Conservation (phyloP, 1,140 invertebrate species). For the Campoletis sonorensis region DNA sequence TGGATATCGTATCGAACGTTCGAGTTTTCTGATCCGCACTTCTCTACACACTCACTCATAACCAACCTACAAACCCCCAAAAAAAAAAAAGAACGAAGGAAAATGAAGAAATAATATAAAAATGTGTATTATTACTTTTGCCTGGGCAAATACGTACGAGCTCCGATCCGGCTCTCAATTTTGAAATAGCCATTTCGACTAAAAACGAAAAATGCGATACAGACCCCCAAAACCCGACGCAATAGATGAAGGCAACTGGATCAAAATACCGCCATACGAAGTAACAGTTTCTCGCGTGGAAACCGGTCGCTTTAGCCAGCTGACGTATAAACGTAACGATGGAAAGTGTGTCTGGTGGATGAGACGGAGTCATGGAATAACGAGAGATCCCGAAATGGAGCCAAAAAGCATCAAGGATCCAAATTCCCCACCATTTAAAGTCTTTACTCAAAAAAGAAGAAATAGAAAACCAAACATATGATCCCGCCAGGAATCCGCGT, state of each 20-base stretch:
- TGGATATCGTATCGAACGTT: slow-evolving; percentile 38
- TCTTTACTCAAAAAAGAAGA: not conserved
- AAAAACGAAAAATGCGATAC: slow-evolving; percentile 77
- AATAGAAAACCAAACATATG: not conserved
- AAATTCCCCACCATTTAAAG: not conserved
- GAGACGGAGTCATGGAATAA: slow-evolving; percentile 9
- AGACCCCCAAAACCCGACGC: slow-evolving; percentile 80
- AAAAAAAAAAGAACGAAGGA: slow-evolving; percentile 55
- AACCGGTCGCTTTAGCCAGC: slow-evolving; percentile 71
- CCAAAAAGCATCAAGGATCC: not conserved
- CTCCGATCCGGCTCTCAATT: slow-evolving; percentile 80
- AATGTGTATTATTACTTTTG: slow-evolving; percentile 63
- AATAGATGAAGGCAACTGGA: slow-evolving; percentile 81
- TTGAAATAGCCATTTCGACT: slow-evolving; percentile 82
- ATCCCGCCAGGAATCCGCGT: slow-evolving; percentile 41
- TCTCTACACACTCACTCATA: not conserved
- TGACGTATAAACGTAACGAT: slow-evolving; percentile 23
- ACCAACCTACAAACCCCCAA: slow-evolving; percentile 49
- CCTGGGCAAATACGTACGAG: slow-evolving; percentile 75
- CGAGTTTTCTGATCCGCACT: slow-evolving; percentile 5
- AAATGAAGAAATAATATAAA: not conserved
- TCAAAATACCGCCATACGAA: slow-evolving; percentile 82
- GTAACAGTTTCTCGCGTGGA: slow-evolving; percentile 82
- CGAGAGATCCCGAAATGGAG: not conserved
- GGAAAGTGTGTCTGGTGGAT: not conserved